Conservation (phyloP, 2,888 invertebrate genomes). For the Mamestra brassicae region DNA sequence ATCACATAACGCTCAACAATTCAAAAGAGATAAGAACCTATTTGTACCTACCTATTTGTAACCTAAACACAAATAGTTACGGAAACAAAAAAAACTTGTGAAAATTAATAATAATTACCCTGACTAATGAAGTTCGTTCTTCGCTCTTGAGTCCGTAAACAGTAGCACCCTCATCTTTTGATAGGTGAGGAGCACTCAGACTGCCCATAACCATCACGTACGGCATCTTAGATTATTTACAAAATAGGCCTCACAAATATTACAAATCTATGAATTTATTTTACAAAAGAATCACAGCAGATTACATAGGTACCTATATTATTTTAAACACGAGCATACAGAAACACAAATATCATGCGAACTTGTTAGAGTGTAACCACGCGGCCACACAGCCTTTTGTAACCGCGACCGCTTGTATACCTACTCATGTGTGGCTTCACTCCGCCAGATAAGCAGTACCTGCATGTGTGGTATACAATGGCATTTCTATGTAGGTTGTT, state of each 20-base stretch:
- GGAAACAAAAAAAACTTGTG: background rate
- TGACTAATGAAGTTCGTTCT: slow-evolving; percentile 80
- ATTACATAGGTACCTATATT: slow-evolving; percentile 64
- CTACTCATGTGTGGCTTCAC: slow-evolving; percentile 84
- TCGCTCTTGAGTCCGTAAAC: slow-evolving; percentile 88
- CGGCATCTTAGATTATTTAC: slow-evolving; percentile 80
- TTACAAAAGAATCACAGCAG: slow-evolving; percentile 71
- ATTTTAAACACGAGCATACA: slow-evolving; percentile 70
- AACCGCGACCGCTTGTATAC: slow-evolving; percentile 76
- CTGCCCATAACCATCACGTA: slow-evolving; percentile 90
- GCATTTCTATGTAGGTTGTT: slow-evolving; percentile 66
- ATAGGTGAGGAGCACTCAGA: slow-evolving; percentile 85
- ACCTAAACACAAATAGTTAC: too few species aligned
- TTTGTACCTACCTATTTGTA: too few species aligned
- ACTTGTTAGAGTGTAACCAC: slow-evolving; percentile 67
- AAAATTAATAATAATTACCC: slow-evolving; percentile 65
- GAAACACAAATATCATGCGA: slow-evolving; percentile 32
- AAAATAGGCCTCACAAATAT: slow-evolving; percentile 44
- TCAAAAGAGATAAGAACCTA: background rate
- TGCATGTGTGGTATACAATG: slow-evolving; percentile 73
- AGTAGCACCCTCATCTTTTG: slow-evolving; percentile 87
- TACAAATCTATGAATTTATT: slow-evolving; percentile 15
- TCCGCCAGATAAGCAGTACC: slow-evolving; percentile 77
- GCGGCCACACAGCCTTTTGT: slow-evolving; percentile 68
- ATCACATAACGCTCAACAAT: too few species aligned